Conservation (phyloP, 2,888 invertebrate genomes). For the Dione juno region DNA sequence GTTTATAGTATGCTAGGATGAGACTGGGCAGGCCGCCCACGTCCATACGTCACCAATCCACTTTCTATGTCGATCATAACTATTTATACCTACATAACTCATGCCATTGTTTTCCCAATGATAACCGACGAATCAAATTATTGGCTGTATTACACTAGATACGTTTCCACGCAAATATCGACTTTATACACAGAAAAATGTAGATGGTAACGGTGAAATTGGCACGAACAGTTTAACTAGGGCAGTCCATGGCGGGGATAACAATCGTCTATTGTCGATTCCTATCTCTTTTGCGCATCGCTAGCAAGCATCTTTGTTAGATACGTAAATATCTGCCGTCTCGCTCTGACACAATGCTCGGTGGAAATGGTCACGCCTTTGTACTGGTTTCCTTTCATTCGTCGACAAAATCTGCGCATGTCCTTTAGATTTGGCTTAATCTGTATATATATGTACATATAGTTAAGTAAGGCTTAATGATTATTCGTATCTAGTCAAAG, state of each 20-base stretch:
- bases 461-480: slow-evolving; percentile 34
- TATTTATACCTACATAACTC: slow-evolving; percentile 62
- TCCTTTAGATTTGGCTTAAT: slow-evolving; percentile 42
- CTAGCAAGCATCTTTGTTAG: slow-evolving; percentile 65
- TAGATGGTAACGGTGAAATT: slow-evolving; percentile 52
- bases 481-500: slow-evolving; percentile 37
- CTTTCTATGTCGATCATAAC: slow-evolving; percentile 55
- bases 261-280: slow-evolving; percentile 81
- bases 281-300: slow-evolving; percentile 77
- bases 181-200: slow-evolving; percentile 49
- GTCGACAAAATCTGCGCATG: slow-evolving; percentile 68
- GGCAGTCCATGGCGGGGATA: slow-evolving; percentile 75
- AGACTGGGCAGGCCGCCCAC: slow-evolving; percentile 53
- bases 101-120: slow-evolving; percentile 78
- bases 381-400: slow-evolving; percentile 76
- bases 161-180: slow-evolving; percentile 49
- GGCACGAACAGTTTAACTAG: slow-evolving; percentile 58
- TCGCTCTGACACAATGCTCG: slow-evolving; percentile 66
- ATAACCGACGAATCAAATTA: slow-evolving; percentile 78
- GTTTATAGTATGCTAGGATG: neutral
- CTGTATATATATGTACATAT: slow-evolving; percentile 25
- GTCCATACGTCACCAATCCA: slow-evolving; percentile 56
- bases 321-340: slow-evolving; percentile 55
- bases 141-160: slow-evolving; percentile 61
- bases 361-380: slow-evolving; percentile 64